Conservation (phyloP, 1,140 invertebrate genomes). For the Anagrus nilaparvatae region DNA sequence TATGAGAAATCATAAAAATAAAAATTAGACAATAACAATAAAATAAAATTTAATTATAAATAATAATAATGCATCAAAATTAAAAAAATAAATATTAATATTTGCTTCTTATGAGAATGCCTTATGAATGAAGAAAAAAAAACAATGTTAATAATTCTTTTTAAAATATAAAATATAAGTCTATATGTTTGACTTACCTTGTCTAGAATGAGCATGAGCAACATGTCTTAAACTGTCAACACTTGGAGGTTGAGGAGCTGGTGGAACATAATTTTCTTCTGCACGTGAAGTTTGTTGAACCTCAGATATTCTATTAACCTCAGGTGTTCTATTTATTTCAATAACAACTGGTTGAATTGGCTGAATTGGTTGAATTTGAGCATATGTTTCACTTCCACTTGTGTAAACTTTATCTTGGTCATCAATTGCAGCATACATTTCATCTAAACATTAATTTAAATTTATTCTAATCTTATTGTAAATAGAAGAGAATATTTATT, state of each 20-base stretch:
- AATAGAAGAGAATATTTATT: conserved; percentile 1
- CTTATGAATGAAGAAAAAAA: too few species aligned
- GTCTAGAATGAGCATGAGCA: conserved; percentile 57
- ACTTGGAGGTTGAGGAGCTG: conserved; percentile 47
- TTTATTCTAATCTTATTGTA: conserved; percentile 5
- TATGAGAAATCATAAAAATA: too few species aligned
- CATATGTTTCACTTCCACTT: conserved; percentile 79
- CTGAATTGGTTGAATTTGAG: conserved; percentile 69
- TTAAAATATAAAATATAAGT: neutral
- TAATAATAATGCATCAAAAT: too few species aligned
- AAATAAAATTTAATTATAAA: too few species aligned
- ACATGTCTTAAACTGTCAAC: conserved; percentile 51
- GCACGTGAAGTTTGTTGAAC: conserved; percentile 18
- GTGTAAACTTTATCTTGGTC: conserved; percentile 66
- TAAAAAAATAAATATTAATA: too few species aligned
- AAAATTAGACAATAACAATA: too few species aligned
- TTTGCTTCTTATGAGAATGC: too few species aligned
- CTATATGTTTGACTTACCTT: too few species aligned
- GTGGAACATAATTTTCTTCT: conserved; percentile 24
- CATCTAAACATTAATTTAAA: conserved; percentile 48
- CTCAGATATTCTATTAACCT: conserved; percentile 35
- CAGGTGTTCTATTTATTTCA: conserved; percentile 39
- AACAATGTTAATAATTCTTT: neutral
- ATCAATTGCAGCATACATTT: conserved; percentile 83
- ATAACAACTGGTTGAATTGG: conserved; percentile 62